Evolutionary conservation across 2,113 vertebrate species (phyloP), one percentile per base, ranked within the genome.

Genomic region (Labeo rohita): DNA sequence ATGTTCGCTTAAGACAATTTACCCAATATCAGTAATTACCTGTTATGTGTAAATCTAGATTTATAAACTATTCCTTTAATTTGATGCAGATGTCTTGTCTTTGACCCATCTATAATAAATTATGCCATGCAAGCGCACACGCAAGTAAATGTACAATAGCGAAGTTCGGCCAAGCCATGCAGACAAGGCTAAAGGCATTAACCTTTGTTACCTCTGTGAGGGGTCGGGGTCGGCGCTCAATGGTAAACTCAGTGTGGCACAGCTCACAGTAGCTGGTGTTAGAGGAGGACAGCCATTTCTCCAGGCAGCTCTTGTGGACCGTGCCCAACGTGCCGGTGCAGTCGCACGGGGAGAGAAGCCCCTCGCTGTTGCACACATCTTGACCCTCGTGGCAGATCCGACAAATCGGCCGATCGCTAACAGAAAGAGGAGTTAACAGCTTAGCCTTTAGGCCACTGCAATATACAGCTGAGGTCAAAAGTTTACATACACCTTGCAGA

Each of bases 231-330:
- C 95, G 94, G 88, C 98, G 96, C 95, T 98, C 97, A 59, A 98
- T 96, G 61, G 95, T 96, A 90, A 99, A 99, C 91, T 97, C 96
- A 0, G 97, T 97, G 95, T 98, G 97, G 93, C 98, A 99, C 81
- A 99, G 96, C 94, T 99, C 98, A 43, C 98, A 99, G 95, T 97
- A 99, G 94, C 96, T 99, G 90, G 98, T 99, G 95, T 99, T 98
- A 86, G 98, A 99, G 8, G 98, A 98, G 0, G 98, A 98, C 28
- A 99, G 95, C 98, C 98, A 99, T 91, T 94, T 96, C 92, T 99
- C 98, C 93, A 99, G 93, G 90, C 98, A 99, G 95, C 96, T 99
- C 94, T 95, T 97, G 95, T 99, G 98, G 91, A 99, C 98, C 0
- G 97, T 95, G 11, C 98, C 98, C 93, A 99, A 90, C 0, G 98